phyloP scores from a whole-genome alignment of 2,113 vertebrate species.

The Bubo bubo region DNA sequence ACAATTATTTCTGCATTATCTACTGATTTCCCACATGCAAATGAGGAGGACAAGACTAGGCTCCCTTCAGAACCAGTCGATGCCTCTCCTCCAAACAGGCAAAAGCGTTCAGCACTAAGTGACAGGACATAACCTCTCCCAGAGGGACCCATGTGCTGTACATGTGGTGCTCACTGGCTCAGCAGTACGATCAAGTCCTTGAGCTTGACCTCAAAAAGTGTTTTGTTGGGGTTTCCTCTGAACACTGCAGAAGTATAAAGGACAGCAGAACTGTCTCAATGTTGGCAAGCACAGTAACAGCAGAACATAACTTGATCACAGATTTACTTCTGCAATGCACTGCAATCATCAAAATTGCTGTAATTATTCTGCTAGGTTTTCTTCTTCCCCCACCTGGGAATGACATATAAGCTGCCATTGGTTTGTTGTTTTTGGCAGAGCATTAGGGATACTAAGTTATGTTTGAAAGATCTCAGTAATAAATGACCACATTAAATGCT shows the following conservation, averaged over 20 bases:
- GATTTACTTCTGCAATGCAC: constrained; percentile 30
- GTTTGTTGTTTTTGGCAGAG: constrained; percentile 38
- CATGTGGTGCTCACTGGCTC: not conserved
- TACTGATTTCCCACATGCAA: not conserved
- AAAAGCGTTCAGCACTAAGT: not conserved
- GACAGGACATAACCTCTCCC: not conserved
- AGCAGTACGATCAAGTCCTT: not conserved
- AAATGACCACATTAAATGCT: constrained; percentile 11
- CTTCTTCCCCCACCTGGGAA: constrained; percentile 29
- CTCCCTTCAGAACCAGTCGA: constrained; percentile 29
- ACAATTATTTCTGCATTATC: not conserved
- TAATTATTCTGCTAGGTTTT: constrained; percentile 47
- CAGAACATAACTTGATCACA: not conserved
- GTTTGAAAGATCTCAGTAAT: constrained; percentile 25
- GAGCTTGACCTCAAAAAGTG: not conserved
- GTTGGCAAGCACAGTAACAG: constrained; percentile 19
- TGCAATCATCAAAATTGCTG: constrained; percentile 41
- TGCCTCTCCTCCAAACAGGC: not conserved
- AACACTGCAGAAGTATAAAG: not conserved
- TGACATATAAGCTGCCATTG: not conserved
- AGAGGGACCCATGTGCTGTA: not conserved
- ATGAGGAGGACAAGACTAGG: not conserved
- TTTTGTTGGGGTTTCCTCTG: not conserved
- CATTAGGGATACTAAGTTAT: not conserved
- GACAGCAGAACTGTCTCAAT: constrained; percentile 4